Evolutionary conservation across 2,888 invertebrate species (phyloP).

Genomic region (Orthosia gothica): DNA sequence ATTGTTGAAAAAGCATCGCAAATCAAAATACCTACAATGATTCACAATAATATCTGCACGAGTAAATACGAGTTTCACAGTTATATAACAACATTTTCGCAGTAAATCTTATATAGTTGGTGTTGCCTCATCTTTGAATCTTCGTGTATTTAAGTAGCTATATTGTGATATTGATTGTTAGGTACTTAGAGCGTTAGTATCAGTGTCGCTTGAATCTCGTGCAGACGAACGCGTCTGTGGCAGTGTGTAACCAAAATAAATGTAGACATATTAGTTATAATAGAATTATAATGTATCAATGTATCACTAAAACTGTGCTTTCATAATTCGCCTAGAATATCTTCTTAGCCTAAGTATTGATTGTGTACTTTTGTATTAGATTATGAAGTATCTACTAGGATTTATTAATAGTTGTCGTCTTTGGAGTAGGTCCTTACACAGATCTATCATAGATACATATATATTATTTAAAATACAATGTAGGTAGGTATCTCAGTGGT

Average conservation of each 20-base stretch:
- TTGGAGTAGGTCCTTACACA: conserved; percentile 50
- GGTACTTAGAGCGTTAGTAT: conserved; percentile 76
- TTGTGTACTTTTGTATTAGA: conserved; percentile 74
- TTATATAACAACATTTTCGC: conserved; percentile 63
- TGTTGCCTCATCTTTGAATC: conserved; percentile 81
- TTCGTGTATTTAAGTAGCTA: conserved; percentile 81
- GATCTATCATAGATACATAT: conserved; percentile 50
- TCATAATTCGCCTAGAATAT: conserved; percentile 80
- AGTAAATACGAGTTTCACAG: conserved; percentile 54
- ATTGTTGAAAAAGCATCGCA: conserved; percentile 16
- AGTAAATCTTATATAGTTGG: conserved; percentile 74
- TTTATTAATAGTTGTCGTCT: conserved; percentile 68
- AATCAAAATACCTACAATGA: conserved; percentile 34
- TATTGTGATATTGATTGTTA: conserved; percentile 89
- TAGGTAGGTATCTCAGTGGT: conserved; percentile 78
- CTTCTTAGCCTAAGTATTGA: conserved; percentile 80
- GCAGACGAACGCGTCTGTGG: conserved; percentile 56
- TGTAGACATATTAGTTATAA: conserved; percentile 55
- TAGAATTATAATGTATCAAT: conserved; percentile 49
- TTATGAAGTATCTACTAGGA: conserved; percentile 62
- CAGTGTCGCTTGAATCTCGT: conserved; percentile 73
- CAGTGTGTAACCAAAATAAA: conserved; percentile 63
- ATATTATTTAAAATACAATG: conserved; percentile 55
- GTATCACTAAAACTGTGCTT: conserved; percentile 75
- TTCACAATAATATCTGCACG: conserved; percentile 41